These are phyloP conservation scores for Magallana gigas DNA, from an alignment of 1,140 invertebrate genomes.

Conservation along the genomic window DNA sequence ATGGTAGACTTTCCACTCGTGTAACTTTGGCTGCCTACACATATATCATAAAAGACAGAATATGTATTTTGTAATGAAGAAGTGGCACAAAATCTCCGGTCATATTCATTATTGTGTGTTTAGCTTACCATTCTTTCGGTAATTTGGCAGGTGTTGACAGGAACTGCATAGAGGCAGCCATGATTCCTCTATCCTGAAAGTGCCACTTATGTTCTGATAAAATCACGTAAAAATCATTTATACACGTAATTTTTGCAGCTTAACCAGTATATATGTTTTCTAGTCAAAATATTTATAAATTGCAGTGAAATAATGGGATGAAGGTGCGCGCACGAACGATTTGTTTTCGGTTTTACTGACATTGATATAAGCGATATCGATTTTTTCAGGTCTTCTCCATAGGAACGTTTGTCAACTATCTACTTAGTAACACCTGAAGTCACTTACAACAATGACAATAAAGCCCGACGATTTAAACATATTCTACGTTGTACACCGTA, in stretches of 20 bases:
- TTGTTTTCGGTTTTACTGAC: background rate
- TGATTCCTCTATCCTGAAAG: conserved; percentile 48
- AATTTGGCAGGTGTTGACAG: conserved; percentile 73
- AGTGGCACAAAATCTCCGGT: too few relatives aligned
- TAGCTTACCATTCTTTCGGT: conserved; percentile 70
- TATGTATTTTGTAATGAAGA: background rate
- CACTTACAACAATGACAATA: conserved; percentile 17
- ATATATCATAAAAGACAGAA: background rate
- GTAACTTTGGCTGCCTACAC: conserved; percentile 71
- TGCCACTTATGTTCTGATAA: conserved; percentile 39
- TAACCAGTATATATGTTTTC: background rate
- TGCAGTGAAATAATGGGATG: background rate
- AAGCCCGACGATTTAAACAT: background rate
- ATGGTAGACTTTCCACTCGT: conserved; percentile 74
- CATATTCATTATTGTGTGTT: background rate
- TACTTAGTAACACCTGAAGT: conserved; percentile 26
- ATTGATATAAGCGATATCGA: conserved; percentile 54
- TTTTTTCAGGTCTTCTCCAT: conserved; percentile 44
- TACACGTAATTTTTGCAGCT: background rate
- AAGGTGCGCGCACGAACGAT: background rate
- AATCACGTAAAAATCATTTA: background rate
- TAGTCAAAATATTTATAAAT: background rate
- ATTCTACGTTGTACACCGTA: background rate
- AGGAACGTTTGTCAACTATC: conserved; percentile 47
- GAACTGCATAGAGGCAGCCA: conserved; percentile 70